These are phyloP conservation scores for Rhizomys pruinosus DNA, from an alignment of 2,113 vertebrate genomes.

Conservation along the genomic window DNA sequence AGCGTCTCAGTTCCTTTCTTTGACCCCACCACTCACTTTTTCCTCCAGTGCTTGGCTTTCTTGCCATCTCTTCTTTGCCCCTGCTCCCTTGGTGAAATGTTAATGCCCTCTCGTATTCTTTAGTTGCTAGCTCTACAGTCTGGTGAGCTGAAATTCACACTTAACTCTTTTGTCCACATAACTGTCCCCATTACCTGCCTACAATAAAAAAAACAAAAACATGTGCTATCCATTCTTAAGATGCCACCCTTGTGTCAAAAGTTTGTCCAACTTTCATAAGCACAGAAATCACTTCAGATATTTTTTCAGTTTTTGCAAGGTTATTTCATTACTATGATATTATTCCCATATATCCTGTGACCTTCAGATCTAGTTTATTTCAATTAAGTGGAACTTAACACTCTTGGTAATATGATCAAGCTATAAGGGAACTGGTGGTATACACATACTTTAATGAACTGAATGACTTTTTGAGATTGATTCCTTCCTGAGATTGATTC, in stretches of 20 bases:
- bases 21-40: background rate
- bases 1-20: background rate
- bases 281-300: background rate
- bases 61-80: background rate
- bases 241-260: background rate
- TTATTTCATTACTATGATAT: background rate
- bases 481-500: background rate
- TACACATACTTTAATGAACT: background rate
- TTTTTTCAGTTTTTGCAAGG: background rate
- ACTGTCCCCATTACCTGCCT: fast-evolving
- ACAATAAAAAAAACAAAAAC: background rate
- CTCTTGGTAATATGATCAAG: too few species aligned
- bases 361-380: background rate
- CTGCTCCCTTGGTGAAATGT: background rate
- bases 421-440: background rate
- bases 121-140: background rate
- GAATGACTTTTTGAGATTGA: background rate
- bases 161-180: background rate
- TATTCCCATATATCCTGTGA: background rate
- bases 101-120: background rate
- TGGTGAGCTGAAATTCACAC: background rate
- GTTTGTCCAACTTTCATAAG: background rate
- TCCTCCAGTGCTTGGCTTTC: background rate
- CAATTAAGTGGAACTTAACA: background rate
- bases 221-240: background rate